Conservation (phyloP, 2,888 invertebrate genomes). For the Andrena hattorfiana region DNA sequence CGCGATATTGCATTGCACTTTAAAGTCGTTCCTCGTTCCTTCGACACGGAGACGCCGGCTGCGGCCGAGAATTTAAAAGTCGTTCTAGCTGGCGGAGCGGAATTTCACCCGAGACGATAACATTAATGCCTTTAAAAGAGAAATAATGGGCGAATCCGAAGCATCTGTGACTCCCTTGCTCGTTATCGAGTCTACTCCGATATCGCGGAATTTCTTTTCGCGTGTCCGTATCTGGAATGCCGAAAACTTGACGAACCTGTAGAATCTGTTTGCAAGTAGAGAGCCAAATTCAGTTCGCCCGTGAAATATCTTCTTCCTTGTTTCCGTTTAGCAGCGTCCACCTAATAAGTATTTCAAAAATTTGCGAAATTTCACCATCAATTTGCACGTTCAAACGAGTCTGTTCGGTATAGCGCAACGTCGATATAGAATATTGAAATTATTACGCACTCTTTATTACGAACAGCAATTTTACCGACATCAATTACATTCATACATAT, state of each 20-base stretch:
- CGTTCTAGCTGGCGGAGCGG: conserved; percentile 20
- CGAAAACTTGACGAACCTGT: too few relatives aligned
- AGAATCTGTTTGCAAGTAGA: too few relatives aligned
- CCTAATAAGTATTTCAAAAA: neutral
- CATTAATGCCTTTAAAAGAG: conserved; percentile 17
- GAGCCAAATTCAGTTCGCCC: too few relatives aligned
- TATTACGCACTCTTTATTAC: conserved; percentile 46
- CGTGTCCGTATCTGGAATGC: too few relatives aligned
- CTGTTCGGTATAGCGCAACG: neutral
- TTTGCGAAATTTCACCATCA: neutral
- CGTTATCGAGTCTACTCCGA: too few relatives aligned
- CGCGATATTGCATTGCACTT: conserved; percentile 63
- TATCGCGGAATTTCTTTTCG: too few relatives aligned
- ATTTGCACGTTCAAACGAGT: neutral
- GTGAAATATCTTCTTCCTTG: too few relatives aligned
- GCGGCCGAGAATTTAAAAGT: conserved; percentile 3
- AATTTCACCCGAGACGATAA: conserved; percentile 20
- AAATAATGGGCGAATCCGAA: too few relatives aligned
- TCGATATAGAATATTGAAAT: conserved; percentile 37
- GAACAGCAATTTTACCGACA: conserved; percentile 29
- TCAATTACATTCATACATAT: conserved; percentile 57
- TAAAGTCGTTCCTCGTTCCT: conserved; percentile 60
- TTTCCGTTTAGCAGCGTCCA: too few relatives aligned
- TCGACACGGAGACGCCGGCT: conserved; percentile 44
- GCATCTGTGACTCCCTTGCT: too few relatives aligned